Base-by-base conservation (phyloP, 2,797 vertebrate genomes). In the Cyclura pinguis region DNA sequence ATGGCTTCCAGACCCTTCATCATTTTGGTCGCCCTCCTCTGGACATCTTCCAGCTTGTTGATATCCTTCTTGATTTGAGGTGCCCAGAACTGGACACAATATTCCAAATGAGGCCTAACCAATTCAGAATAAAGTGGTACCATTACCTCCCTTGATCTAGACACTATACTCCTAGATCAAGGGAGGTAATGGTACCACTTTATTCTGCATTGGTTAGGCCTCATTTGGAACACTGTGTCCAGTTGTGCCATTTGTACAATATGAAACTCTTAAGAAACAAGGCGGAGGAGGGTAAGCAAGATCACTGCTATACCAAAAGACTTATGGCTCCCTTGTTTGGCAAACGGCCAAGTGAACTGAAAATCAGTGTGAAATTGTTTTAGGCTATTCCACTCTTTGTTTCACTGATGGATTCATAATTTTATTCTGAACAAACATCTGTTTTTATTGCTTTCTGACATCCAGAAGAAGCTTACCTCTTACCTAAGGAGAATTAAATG, bases 401-500 rank as follows among this genome's bases (percentile, higher is more conserved):
- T 84, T 47, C 18, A 62, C 1, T 6, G 2, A 1, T 64, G 72
- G 32, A 27, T 59, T 57, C 78, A 86, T 64, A 73, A 81, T 50
- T 80, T 55, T 82, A 16, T 22, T 35, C 0, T 77, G 72, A 9
- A 3, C 7, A 2, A 77, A 69, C 4, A 8, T n/a, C 1, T 78
- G 13, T n/a, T 89, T 92, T 90, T 9, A 6, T 14, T 88, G 81
- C 77, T 87, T 86, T 74, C 8, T 55, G 87, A 80, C 0, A 0
- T 0, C 85, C 2, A 90, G 88, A 32, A 74, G 1, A 74, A n/a
- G 2, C 7, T 67, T n/a, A 50, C 57, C 90, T 57, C 27, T 67
- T 74, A 89, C 4, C 80, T 55, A 55, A 2, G 47, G 88, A 62
- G 86, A 59, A 87, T 67, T 16, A 77, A 84, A 93, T 86, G 12